phyloP scores from a whole-genome alignment of 2,797 vertebrate species.

The Notolepis coatsorum region DNA sequence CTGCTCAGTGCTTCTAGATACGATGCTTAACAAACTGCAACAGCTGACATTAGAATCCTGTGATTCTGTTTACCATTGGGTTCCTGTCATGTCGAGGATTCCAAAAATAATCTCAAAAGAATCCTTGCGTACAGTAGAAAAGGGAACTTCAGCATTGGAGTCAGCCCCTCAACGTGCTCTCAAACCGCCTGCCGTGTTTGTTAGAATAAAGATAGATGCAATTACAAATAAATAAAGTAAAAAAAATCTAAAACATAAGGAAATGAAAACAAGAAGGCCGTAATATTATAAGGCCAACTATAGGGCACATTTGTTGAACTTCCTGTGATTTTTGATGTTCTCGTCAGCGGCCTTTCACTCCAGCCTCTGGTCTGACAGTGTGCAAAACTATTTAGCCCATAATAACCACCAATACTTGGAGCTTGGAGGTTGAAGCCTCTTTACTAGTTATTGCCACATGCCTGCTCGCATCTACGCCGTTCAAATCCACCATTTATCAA shows the following conservation, averaged over 20 bases:
- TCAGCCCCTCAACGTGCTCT: neutral
- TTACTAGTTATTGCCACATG: neutral
- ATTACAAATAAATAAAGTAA: too few relatives aligned
- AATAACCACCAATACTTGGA: constrained; percentile 18
- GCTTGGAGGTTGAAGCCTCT: neutral
- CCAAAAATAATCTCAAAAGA: too few relatives aligned
- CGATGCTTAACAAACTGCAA: constrained; percentile 8
- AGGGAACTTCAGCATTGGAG: too few relatives aligned
- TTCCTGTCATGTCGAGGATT: too few relatives aligned
- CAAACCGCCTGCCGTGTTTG: neutral
- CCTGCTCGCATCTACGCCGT: constrained; percentile 18
- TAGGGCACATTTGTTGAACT: constrained; percentile 60
- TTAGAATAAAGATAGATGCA: constrained; percentile 1
- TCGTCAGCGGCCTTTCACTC: constrained; percentile 70
- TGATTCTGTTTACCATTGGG: constrained; percentile 17
- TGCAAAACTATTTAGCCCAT: constrained; percentile 39
- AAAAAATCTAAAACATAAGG: too few relatives aligned
- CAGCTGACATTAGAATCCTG: constrained; percentile 28
- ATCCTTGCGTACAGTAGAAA: too few relatives aligned
- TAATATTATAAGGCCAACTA: constrained; percentile 27
- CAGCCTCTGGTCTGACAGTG: constrained; percentile 32
- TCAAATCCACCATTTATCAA: constrained; percentile 22
- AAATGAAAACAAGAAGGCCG: constrained; percentile 27
- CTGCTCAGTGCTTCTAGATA: too few relatives aligned
- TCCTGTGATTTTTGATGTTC: constrained; percentile 51